These are phyloP conservation scores for Cephus nigrinus DNA, from an alignment of 2,888 invertebrate genomes.

Conservation along the genomic window DNA sequence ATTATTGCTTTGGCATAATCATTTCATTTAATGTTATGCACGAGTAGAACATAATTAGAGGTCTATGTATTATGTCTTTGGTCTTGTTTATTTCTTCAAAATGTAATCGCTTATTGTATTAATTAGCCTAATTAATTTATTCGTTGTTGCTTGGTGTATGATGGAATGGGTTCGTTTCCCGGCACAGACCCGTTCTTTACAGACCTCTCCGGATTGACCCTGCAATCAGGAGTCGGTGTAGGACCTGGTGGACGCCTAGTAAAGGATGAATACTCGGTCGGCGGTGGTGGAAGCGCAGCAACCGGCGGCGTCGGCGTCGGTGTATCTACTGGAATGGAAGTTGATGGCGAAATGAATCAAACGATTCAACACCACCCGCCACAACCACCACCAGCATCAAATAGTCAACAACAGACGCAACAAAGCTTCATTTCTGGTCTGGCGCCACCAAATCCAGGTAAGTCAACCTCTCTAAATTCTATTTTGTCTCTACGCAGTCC, in stretches of 20 bases:
- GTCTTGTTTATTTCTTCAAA: slow-evolving; percentile 19
- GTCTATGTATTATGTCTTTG: slow-evolving; percentile 15
- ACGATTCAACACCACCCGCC: slow-evolving; percentile 80
- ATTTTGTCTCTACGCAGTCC: background rate
- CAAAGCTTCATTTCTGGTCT: slow-evolving; percentile 57
- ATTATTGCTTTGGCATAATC: background rate
- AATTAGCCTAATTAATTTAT: slow-evolving; percentile 50
- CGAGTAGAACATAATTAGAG: background rate
- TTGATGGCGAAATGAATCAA: slow-evolving; percentile 73
- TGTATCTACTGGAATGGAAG: slow-evolving; percentile 69
- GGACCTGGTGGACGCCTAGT: slow-evolving; percentile 80
- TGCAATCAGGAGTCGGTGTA: slow-evolving; percentile 77
- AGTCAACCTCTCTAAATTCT: slow-evolving; percentile 17
- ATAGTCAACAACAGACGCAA: slow-evolving; percentile 66
- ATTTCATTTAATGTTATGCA: slow-evolving; percentile 5
- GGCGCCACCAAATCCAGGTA: slow-evolving; percentile 56
- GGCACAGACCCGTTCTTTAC: slow-evolving; percentile 67
- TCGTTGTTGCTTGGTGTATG: slow-evolving; percentile 65
- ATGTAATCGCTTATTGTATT: slow-evolving; percentile 33
- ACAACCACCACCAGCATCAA: slow-evolving; percentile 62
- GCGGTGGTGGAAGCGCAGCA: slow-evolving; percentile 69
- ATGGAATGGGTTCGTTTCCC: slow-evolving; percentile 64
- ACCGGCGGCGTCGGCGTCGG: slow-evolving; percentile 64
- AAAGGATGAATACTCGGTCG: slow-evolving; percentile 92
- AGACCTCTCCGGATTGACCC: slow-evolving; percentile 92